Evolutionary conservation across 2,113 vertebrate species (phyloP).

Genomic region (Telmatochromis sp.): DNA sequence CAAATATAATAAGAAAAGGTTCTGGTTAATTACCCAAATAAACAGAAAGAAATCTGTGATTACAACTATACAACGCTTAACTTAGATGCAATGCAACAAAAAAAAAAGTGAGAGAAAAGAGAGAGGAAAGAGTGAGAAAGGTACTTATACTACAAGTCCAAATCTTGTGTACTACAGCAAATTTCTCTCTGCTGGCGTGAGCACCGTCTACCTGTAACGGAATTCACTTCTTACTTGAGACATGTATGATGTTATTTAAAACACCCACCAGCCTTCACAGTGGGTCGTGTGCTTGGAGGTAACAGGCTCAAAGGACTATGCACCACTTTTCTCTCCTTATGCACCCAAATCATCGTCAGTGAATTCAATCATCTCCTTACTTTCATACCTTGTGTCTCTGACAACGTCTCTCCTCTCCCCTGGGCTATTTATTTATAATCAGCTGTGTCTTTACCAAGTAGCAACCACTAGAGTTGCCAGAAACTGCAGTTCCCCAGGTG

Average conservation of each 20-base stretch:
- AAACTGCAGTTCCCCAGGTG: background rate
- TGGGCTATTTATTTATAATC: background rate
- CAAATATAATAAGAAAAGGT: background rate
- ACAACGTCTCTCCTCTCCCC: background rate
- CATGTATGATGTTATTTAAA: conserved; percentile 3
- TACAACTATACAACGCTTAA: background rate
- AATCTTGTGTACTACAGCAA: background rate
- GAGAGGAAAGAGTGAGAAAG: background rate
- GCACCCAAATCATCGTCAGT: background rate
- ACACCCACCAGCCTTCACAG: background rate
- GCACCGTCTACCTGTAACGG: background rate
- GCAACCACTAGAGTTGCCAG: background rate
- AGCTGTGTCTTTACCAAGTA: background rate
- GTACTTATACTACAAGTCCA: background rate
- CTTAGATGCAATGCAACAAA: background rate
- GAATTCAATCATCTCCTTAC: background rate
- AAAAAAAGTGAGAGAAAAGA: background rate
- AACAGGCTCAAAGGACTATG: background rate
- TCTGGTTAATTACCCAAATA: background rate
- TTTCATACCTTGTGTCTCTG: background rate
- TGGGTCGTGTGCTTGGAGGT: background rate
- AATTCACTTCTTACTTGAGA: conserved; percentile 42
- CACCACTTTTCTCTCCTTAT: background rate
- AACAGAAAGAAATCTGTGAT: background rate
- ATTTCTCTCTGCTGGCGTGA: background rate